These are phyloP conservation scores for Neolamprologus ventralis DNA, from an alignment of 2,113 vertebrate genomes.

Conservation along the genomic window DNA sequence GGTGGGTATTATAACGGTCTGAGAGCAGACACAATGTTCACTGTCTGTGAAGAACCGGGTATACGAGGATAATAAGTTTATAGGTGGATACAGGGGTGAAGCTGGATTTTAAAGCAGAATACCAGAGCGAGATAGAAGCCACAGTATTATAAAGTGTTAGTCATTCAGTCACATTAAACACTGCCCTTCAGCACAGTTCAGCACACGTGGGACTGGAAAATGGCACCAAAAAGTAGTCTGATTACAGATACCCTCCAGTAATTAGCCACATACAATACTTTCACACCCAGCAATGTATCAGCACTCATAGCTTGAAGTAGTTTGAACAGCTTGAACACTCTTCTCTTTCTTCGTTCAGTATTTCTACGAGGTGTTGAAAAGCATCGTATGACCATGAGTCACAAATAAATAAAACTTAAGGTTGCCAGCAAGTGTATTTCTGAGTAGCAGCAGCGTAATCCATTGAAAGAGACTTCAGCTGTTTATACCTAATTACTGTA, in stretches of 20 bases:
- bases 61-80: background rate
- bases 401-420: constrained; percentile 8
- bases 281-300: background rate
- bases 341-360: background rate
- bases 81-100: background rate
- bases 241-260: background rate
- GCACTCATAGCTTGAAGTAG: background rate
- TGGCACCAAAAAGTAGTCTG: background rate
- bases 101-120: background rate
- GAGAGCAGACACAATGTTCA: background rate
- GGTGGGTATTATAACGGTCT: background rate
- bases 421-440: background rate
- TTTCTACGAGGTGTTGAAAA: background rate
- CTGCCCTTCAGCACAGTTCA: background rate
- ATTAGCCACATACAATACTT: background rate
- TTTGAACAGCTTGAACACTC: background rate
- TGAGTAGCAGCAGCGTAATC: background rate
- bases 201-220: background rate
- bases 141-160: background rate
- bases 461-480: background rate
- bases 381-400: constrained; percentile 4
- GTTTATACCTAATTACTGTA: background rate
- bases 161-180: background rate
- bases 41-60: background rate
- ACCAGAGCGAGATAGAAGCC: background rate